Percentiles rank a stretch among this genome's conserved stretches.
Evolutionary conservation across 92 coral and sea anemone genomes (phyloP).

Genomic region (Parazoanthus atlanticus): DNA sequence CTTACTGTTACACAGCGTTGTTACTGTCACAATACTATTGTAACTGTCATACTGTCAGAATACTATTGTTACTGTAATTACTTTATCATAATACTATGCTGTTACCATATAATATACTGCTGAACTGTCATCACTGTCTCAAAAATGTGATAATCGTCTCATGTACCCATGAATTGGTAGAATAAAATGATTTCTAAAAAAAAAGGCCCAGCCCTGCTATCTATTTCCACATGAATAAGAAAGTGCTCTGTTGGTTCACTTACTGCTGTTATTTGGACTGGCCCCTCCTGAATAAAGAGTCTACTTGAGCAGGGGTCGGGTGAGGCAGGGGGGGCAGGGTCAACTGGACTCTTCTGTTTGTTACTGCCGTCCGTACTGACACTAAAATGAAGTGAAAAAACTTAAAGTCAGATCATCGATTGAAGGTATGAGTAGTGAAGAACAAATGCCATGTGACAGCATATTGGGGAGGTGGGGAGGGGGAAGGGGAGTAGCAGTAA

Average conservation of each 20-base stretch:
- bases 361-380: slow-evolving; percentile 63
- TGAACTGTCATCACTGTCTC: background rate
- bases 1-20: background rate
- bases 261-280: slow-evolving; percentile 88
- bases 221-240: background rate
- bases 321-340: slow-evolving; percentile 62
- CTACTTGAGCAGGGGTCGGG: slow-evolving; percentile 52
- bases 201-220: background rate
- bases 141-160: background rate
- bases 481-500: too few species aligned
- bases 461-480: too few species aligned
- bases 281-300: slow-evolving; percentile 82
- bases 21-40: too few species aligned
- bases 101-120: background rate
- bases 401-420: background rate
- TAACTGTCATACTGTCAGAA: too few species aligned
- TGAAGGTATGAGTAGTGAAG: background rate
- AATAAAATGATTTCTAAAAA: background rate
- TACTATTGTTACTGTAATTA: too few species aligned
- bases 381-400: slow-evolving; percentile 27
- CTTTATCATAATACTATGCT: background rate
- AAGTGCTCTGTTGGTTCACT: slow-evolving; percentile 25
- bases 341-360: slow-evolving; percentile 62
- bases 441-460: background rate
- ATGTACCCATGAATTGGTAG: background rate